Evolutionary conservation across 2,888 invertebrate species (phyloP).

Genomic region (Ornithoptera alexandrae): DNA sequence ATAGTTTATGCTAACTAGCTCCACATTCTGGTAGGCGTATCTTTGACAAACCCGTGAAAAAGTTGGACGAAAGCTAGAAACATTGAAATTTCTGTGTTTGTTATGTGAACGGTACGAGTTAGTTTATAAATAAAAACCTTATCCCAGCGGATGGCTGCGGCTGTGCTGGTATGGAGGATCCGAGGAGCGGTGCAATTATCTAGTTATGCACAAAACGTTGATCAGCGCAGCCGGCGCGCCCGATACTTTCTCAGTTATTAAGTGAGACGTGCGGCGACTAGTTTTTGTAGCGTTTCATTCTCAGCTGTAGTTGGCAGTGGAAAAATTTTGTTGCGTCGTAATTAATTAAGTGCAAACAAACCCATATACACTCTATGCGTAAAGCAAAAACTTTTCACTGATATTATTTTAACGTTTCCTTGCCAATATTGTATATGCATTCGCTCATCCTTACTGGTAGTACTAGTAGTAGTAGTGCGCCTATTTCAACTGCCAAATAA

Average conservation of each 20-base stretch:
- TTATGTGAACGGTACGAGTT: no score
- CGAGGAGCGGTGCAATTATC: constrained; percentile 45
- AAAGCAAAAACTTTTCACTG: not conserved
- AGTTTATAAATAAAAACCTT: no score
- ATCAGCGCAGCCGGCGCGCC: constrained; percentile 41
- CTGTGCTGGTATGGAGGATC: constrained; percentile 38
- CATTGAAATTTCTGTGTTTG: no score
- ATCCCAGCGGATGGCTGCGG: constrained; percentile 28
- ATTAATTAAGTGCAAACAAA: constrained; percentile 6
- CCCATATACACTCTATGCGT: not conserved
- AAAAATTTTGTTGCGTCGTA: constrained; percentile 19
- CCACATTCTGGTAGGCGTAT: no score
- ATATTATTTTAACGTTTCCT: not conserved
- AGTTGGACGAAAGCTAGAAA: no score
- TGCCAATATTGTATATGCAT: not conserved
- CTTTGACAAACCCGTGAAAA: no score
- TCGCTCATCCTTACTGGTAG: not conserved
- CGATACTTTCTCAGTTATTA: constrained; percentile 55
- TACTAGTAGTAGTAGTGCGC: no score
- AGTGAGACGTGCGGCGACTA: constrained; percentile 33
- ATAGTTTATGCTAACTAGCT: no score
- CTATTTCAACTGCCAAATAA: no score
- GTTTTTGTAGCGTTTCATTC: constrained; percentile 25
- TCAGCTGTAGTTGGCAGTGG: constrained; percentile 6
- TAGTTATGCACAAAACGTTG: constrained; percentile 48